These are phyloP conservation scores for Python bivittatus DNA, from an alignment of 2,113 vertebrate species.

Conservation along the genomic window DNA sequence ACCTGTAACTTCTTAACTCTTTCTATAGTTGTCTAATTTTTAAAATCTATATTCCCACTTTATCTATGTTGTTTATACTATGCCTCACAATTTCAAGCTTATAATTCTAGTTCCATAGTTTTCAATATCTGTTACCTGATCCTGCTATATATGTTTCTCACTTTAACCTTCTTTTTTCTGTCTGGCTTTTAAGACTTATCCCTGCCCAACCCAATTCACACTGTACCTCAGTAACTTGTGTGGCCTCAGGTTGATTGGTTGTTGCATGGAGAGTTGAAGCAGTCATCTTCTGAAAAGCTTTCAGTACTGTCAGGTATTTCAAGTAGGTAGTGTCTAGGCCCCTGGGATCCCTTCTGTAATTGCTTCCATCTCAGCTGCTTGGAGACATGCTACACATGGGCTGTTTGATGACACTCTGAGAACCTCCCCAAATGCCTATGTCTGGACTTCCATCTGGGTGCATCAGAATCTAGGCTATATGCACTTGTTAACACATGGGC, in stretches of 20 bases:
- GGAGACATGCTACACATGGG: not conserved
- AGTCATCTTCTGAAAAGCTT: not conserved
- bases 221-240: not conserved
- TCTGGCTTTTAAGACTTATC: not conserved
- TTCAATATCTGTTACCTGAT: not conserved
- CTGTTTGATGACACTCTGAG: not conserved
- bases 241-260: not conserved
- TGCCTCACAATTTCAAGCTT: not conserved
- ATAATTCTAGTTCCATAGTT: not conserved
- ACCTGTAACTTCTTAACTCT: not conserved
- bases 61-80: not conserved
- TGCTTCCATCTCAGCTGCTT: not conserved
- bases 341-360: not conserved
- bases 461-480: not conserved
- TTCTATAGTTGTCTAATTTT: not conserved
- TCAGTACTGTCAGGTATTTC: not conserved
- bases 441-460: not conserved
- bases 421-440: not conserved
- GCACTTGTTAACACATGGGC: not conserved
- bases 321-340: not conserved
- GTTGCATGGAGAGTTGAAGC: not conserved
- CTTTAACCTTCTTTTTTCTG: not conserved
- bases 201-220: not conserved
- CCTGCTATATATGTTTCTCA: not conserved
- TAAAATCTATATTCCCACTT: not conserved